Evolutionary conservation across 2,113 vertebrate species (phyloP), one percentile per base, ranked within the genome.

Genomic region (Girardinichthys multiradiatus): DNA sequence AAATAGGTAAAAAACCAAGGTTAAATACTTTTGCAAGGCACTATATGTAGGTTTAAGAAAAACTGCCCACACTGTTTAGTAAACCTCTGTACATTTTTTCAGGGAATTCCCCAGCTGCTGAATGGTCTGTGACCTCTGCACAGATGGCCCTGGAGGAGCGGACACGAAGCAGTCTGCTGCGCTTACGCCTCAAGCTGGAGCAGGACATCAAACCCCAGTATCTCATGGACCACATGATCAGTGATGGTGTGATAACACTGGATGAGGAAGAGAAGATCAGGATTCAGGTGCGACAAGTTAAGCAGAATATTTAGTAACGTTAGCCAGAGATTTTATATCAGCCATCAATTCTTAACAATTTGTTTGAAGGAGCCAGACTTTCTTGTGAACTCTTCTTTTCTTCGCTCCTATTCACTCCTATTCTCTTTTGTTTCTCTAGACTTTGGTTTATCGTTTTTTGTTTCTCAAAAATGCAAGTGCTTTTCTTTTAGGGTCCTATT

Each of bases 191-290:
- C 79, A 94, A 84, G 19, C 71, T 99, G 91, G 96, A 96, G 90
- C 94, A 93, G 82, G 97, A 99, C 82, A 97, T 99, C 79, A 97
- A 96, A 81, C 95, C 97, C 24, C 76, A 92, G 29, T 97, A 96
- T 71, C 95, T 99, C 85, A 97, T 99, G 96, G 98, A 99, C 83
- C 94, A 86, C 85, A 95, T 99, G 97, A 89, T 99, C 93, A 94
- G 91, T 67, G 96, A 98, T 0, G 94, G 93, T 10, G 94, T 95
- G 35, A 91, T 99, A 68, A 96, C 93, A 0, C 45, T 70, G 24
- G 91, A 94, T 0, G 97, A 99, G 72, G 98, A 99, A 58, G 96
- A 96, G 42, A 94, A 63, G 82, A 93, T 99, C 48, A 95, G 72
- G 84, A 90, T 85, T 58, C 91, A 95, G 96, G 98, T 99, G 87